These are phyloP conservation scores for Apis mellifera DNA, from an alignment of 1,140 invertebrate species.

Conservation along the genomic window Amel_HAv3.1 CM009931.2:19124501-19125000, in stretches of 20 bases:
- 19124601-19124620: too few species aligned
- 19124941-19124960: slow-evolving; percentile 49
- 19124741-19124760: slow-evolving; percentile 25
- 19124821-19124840: slow-evolving; percentile 51
- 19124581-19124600: too few species aligned
- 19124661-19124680: too few species aligned
- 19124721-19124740: too few species aligned
- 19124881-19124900: slow-evolving; percentile 59
- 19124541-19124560: too few species aligned
- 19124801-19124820: slow-evolving; percentile 30
- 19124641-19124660: too few species aligned
- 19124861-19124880: slow-evolving; percentile 57
- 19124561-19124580: too few species aligned
- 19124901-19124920: slow-evolving; percentile 63
- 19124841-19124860: slow-evolving; percentile 24
- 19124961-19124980: slow-evolving; percentile 23
- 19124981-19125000: background rate
- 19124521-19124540: too few species aligned
- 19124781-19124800: slow-evolving; percentile 47
- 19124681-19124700: too few species aligned
- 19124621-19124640: too few species aligned
- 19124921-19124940: slow-evolving; percentile 50
- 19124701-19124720: too few species aligned
- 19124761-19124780: slow-evolving; percentile 42
- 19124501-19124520: too few species aligned